Conservation (phyloP, 2,888 invertebrate species). For the Tryphoninae sp. region DNA sequence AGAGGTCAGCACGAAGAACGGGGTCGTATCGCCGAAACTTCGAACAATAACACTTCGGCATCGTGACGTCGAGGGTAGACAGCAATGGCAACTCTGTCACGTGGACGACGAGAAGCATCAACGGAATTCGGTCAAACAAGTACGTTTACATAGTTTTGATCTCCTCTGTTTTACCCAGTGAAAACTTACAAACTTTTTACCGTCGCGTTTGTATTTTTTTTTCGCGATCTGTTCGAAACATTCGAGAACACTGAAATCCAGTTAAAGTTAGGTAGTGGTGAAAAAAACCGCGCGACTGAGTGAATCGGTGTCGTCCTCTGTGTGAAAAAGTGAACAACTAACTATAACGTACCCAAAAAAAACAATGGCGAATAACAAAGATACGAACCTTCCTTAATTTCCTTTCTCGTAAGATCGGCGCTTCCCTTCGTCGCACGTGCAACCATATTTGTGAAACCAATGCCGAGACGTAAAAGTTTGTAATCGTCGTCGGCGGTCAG, state of each 20-base stretch:
- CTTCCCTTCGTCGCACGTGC: slow-evolving; percentile 97
- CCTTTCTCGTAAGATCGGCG: slow-evolving; percentile 95
- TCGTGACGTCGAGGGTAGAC: neutral
- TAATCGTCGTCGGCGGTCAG: slow-evolving; percentile 98
- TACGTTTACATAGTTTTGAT: neutral
- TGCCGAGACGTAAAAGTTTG: slow-evolving; percentile 95
- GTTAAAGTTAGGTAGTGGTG: neutral
- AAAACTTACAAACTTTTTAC: neutral
- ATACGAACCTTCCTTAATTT: slow-evolving; percentile 92
- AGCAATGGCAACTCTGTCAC: neutral
- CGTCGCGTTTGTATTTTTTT: neutral
- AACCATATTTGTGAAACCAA: slow-evolving; percentile 99
- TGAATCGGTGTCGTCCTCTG: too few species aligned
- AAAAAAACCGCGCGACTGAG: too few species aligned
- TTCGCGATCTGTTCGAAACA: neutral
- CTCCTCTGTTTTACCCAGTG: neutral
- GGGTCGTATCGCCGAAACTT: slow-evolving; percentile 32
- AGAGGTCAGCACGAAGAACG: slow-evolving; percentile 4
- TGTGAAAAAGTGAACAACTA: neutral
- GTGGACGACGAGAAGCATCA: neutral
- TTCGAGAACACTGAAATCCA: neutral
- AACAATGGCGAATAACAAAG: slow-evolving; percentile 1
- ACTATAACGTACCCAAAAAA: neutral
- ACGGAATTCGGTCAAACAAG: neutral
- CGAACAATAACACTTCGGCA: slow-evolving; percentile 36